A percentile compares a stretch with the other conserved stretches of the same genome.
Conservation (phyloP, 2,888 invertebrate genomes). For the Eustalomyia histrio region DNA sequence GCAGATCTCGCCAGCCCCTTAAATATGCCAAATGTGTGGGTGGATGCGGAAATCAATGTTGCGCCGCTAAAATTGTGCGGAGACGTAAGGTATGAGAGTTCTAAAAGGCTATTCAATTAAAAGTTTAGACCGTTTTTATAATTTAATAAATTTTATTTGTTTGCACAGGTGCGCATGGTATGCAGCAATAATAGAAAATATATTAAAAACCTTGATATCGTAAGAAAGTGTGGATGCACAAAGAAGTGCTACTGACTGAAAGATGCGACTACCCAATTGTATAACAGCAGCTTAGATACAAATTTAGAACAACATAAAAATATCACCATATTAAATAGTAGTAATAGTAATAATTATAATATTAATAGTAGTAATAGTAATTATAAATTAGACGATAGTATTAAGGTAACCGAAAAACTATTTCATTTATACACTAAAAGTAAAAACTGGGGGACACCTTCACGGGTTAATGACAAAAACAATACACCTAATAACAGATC, state of each 20-base stretch:
- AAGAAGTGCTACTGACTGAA: conserved; percentile 91
- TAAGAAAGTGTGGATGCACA: conserved; percentile 97
- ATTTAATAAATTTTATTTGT: neutral
- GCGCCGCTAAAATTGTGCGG: conserved; percentile 94
- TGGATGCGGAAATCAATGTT: conserved; percentile 92
- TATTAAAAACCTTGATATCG: conserved; percentile 97
- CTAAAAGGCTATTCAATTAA: neutral
- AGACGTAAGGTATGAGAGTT: conserved; percentile 88
- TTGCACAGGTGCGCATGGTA: conserved; percentile 88
- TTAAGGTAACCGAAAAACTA: conserved; percentile 68
- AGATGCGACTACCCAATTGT: conserved; percentile 82
- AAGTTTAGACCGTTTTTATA: neutral
- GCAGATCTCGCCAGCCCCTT: conserved; percentile 93
- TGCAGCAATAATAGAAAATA: conserved; percentile 96
- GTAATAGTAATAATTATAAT: conserved; percentile 70
- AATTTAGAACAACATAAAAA: conserved; percentile 75
- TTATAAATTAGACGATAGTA: conserved; percentile 68
- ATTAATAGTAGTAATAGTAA: conserved; percentile 70
- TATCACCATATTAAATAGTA: conserved; percentile 73
- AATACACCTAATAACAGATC: conserved; percentile 49
- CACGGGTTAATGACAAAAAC: conserved; percentile 46
- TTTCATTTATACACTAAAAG: conserved; percentile 70
- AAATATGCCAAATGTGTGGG: conserved; percentile 92
- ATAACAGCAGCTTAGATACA: conserved; percentile 79
- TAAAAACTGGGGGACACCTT: conserved; percentile 62